A percentile compares a stretch with the other conserved stretches of the same genome.
These are phyloP conservation scores for Hartigia nigra DNA, from an alignment of 2,888 invertebrate genomes.

Conservation along the genomic window DNA sequence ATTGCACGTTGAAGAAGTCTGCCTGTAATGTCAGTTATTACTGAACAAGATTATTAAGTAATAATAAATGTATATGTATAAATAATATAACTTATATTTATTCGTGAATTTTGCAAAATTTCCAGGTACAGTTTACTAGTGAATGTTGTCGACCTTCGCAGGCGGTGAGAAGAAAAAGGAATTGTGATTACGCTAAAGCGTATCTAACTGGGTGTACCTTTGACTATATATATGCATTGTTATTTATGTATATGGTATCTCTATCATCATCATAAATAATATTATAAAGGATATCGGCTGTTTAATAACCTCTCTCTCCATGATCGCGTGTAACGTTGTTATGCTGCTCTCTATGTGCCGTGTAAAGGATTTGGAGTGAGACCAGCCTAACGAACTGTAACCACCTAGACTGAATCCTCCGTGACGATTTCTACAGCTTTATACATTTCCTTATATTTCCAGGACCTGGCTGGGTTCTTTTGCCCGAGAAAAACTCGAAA, in stretches of 20 bases:
- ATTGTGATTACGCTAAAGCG: neutral
- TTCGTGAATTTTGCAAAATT: neutral
- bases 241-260: neutral
- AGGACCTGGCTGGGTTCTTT: neutral
- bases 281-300: neutral
- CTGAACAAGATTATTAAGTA: neutral
- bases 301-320: neutral
- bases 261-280: neutral
- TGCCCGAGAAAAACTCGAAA: neutral
- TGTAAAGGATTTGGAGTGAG: slow-evolving; percentile 51
- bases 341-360: neutral
- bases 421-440: neutral
- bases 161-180: neutral
- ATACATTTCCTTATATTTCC: neutral
- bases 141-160: neutral
- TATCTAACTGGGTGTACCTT: neutral
- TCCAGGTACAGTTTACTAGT: neutral
- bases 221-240: neutral
- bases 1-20: neutral
- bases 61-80: neutral
- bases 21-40: neutral
- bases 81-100: neutral
- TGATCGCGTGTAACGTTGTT: neutral
- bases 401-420: neutral
- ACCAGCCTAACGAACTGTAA: slow-evolving; percentile 59